A percentile compares a stretch with the other conserved stretches of the same genome.
phyloP scores from a whole-genome alignment of 1,140 invertebrate species.

The Aphelenchoides avenae region DNA sequence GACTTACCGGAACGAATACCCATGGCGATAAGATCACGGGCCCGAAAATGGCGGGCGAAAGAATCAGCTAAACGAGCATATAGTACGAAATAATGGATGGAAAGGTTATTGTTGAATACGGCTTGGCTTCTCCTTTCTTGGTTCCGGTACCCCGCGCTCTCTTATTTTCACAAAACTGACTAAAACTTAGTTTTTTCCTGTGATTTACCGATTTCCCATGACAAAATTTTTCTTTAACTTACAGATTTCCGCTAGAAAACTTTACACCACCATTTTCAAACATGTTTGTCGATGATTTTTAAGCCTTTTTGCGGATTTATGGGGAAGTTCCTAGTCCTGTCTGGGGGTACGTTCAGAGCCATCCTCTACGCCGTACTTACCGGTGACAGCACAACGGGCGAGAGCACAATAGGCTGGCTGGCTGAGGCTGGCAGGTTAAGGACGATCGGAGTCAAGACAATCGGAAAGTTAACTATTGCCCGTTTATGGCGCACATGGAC shows the following conservation, averaged over 20 bases:
- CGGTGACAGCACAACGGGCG: constrained; percentile 22
- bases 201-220: too few species aligned
- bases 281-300: too few species aligned
- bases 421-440: constrained; percentile 10
- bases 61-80: constrained; percentile 29
- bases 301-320: too few species aligned
- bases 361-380: too few species aligned
- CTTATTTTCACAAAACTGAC: constrained; percentile 27
- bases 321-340: too few species aligned
- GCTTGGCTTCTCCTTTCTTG: too few species aligned
- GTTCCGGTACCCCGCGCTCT: too few species aligned
- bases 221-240: too few species aligned
- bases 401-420: constrained; percentile 16
- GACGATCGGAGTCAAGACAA: neutral
- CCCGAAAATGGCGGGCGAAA: constrained; percentile 40
- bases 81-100: constrained; percentile 14
- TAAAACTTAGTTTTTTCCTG: too few species aligned
- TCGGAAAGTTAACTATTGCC: constrained; percentile 21
- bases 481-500: constrained; percentile 7
- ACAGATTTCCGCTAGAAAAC: too few species aligned
- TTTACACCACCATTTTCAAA: too few species aligned
- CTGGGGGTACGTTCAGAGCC: too few species aligned
- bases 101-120: constrained; percentile 10
- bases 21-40: constrained; percentile 40
- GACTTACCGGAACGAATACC: constrained; percentile 45